Evolutionary conservation across 2,113 vertebrate species (phyloP), one percentile per base, ranked within the genome.

Genomic region (Todiramphus saurophagus): DNA sequence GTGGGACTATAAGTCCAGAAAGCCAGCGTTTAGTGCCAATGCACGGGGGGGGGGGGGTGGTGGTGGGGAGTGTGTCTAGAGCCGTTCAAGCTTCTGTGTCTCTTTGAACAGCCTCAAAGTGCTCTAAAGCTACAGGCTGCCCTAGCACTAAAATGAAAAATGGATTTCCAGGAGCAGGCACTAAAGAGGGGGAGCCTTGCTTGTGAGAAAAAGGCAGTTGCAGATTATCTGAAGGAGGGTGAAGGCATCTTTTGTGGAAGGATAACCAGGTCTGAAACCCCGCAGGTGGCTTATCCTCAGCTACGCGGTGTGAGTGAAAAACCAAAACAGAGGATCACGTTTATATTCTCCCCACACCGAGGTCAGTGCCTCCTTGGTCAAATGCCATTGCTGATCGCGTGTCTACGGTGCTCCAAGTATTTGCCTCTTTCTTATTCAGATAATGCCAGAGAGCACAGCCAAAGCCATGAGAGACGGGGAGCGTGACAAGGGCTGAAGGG

Each of bases 381-480:
- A 89, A 92, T 79, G 74, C 81, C 44, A 8, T 9, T 72, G 82
- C 12, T 83, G 72, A 68, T 58, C 69, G 83, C 44, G 16, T 13
- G n/a, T 39, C 83, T 70, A 0, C 7, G 21, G 39, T 2, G 33
- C 53, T 94, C 59, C 73, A 86, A 75, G 33, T 66, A 4, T 83
- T 46, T 72, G 62, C 39, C 60, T 96, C 75, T 95, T 92, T 92
- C 85, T 96, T 67, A 9, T 44, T 24, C 89, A 97, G 97, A 30
- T 97, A 94, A 96, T 89, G 92, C 73, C 90, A 86, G 56, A 67
- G 93, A 93, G 78, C 72, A 50, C 9, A 68, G 91, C 83, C 90
- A 77, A 48, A 88, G 94, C 91, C 84, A 63, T 73, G 80, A 77
- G 96, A 41, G 77, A 86, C 0, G 35, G 69, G 53, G 91, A 83